Evolutionary conservation across 2,888 invertebrate species (phyloP).

Genomic region (Drosophila rellima): DNA sequence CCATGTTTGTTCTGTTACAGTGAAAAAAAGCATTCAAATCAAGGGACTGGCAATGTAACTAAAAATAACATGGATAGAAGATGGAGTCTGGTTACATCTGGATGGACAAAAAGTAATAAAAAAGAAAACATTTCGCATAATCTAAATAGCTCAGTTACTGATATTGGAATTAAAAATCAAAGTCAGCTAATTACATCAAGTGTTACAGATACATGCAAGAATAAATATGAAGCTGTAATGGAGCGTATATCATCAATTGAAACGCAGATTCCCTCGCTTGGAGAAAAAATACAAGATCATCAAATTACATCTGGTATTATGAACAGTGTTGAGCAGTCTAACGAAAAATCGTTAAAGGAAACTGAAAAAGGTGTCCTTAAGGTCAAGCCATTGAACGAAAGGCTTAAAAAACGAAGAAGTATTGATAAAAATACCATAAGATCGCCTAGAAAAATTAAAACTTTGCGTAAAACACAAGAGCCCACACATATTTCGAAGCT

Average conservation of each 20-base stretch:
- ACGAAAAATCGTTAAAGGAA: neutral
- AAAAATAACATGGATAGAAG: conserved; percentile 7
- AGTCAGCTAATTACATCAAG: neutral
- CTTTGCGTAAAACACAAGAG: conserved; percentile 1
- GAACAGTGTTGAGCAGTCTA: neutral
- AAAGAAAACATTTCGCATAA: conserved; percentile 11
- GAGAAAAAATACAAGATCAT: neutral
- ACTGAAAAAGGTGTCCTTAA: neutral
- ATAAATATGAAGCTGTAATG: conserved; percentile 10
- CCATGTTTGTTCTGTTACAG: conserved; percentile 2
- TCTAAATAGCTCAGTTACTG: neutral
- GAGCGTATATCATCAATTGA: conserved; percentile 9
- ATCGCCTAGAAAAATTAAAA: neutral
- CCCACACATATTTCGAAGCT: neutral
- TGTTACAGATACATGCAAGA: neutral
- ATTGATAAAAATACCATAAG: neutral
- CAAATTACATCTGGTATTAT: neutral
- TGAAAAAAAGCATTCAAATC: conserved; percentile 3
- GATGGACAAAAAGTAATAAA: conserved; percentile 55
- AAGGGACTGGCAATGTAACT: neutral
- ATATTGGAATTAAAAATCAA: neutral
- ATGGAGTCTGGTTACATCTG: conserved; percentile 86
- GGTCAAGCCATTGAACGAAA: neutral
- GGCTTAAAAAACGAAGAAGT: conserved; percentile 7
- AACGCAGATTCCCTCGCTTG: neutral